Base-by-base conservation (phyloP, 2,113 vertebrate genomes). In the Ophiodon elongatus region DNA sequence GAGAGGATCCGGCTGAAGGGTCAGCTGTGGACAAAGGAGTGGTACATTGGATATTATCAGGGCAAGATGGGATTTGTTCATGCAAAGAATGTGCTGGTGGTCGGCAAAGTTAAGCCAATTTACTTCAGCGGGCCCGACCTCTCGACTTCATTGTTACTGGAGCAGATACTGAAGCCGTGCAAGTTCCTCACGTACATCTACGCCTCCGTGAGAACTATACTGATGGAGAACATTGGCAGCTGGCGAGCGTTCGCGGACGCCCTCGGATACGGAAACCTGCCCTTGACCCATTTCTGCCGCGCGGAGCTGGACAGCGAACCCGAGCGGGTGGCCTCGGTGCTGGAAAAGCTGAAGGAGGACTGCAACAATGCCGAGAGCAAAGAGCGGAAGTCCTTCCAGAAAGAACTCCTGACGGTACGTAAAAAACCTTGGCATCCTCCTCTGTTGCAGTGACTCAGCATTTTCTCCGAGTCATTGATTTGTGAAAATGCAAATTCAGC, bases 121-220 rank as follows among this genome's bases (percentile, higher is more conserved):
- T 95, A 95, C 84, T 96, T 97, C 31, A 88, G 92, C 0, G 98
- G 98, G 43, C 96, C 97, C 0, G 97, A 99, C 71, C 96, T 99
- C 19, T 97, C 96, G 6, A 98, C 97, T 0, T 90, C 95, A 1
- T 17, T 94, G 70, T 90, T 99, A 76, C 94, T 99, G 17, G 98
- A 99, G 78, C 98, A 99, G 91, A 97, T 98, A 11, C 93, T 99
- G 65, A 96, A 96, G 75, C 97, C 98, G 9, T 98, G 97, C 91
- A 99, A 99, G 84, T 99, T 98, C 90, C 96, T 99, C 68, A 99
- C 98, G 2, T 99, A 99, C 91, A 98, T 99, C 90, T 99, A 99
- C 0, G 97, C 98, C 43, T 99, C 98, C 0, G 97, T 99, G 68
- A 94, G 98, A 89, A 99, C 97, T 47, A 92, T 97, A 77, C 95